Conservation (phyloP, 2,113 vertebrate species). For the Chinchilla lanigera region DNA sequence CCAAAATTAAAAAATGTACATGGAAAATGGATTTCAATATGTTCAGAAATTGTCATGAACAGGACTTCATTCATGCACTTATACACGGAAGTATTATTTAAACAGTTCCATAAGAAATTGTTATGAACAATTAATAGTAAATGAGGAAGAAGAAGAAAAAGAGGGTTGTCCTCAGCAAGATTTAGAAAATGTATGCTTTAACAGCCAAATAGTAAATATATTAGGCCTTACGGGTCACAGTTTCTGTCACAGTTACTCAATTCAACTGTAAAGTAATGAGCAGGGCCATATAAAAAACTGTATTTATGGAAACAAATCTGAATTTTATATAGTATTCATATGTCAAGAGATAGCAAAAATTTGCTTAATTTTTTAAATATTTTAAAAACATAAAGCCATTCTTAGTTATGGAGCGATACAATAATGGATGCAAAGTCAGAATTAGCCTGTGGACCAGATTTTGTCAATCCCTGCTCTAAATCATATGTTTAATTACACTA, state of each 20-base stretch:
- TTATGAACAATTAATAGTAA: not conserved
- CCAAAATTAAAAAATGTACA: not conserved
- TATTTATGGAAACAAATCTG: conserved; percentile 38
- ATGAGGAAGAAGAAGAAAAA: not conserved
- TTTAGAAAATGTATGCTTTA: not conserved
- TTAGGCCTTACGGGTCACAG: not conserved
- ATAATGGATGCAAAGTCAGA: not conserved
- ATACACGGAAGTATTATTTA: not conserved
- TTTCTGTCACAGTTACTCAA: not conserved
- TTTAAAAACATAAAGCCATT: not conserved
- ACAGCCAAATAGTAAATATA: not conserved
- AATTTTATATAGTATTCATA: not conserved
- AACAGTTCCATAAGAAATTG: not conserved
- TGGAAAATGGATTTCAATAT: not conserved
- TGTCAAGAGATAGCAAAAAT: not conserved
- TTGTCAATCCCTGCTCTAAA: not conserved
- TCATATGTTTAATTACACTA: not conserved
- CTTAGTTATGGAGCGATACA: not conserved
- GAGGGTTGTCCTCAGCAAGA: not conserved
- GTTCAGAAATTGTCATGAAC: not conserved
- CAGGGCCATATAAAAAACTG: conserved; percentile 5
- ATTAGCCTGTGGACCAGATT: not conserved
- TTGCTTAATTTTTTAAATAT: not conserved
- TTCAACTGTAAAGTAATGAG: not conserved
- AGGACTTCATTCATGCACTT: not conserved